These are phyloP conservation scores for Zelostemma sp. DNA, from an alignment of 1,140 invertebrate genomes.

Conservation along the genomic window DNA sequence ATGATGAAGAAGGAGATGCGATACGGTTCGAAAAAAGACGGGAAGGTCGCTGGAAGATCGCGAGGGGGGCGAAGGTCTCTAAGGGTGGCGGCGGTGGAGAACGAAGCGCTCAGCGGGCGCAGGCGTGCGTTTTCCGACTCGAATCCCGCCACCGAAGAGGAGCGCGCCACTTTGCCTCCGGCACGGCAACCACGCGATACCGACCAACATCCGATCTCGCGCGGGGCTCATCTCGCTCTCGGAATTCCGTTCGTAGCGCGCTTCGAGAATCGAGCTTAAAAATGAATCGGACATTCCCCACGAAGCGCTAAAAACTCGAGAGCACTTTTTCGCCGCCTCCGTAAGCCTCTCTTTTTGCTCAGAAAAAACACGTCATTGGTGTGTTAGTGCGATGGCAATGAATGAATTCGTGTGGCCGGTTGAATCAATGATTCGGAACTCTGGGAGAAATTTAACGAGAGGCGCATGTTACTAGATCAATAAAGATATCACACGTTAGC, in stretches of 20 bases:
- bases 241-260: conserved; percentile 2
- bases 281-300: too few relatives aligned
- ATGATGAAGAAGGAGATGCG: not conserved
- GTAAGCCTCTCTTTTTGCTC: too few relatives aligned
- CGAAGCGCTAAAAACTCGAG: too few relatives aligned
- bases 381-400: too few relatives aligned
- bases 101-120: conserved; percentile 47
- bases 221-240: conserved; percentile 18
- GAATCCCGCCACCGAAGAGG: conserved; percentile 66
- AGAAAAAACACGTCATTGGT: too few relatives aligned
- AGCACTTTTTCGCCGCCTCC: too few relatives aligned
- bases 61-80: conserved; percentile 26
- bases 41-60: not conserved
- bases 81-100: conserved; percentile 37
- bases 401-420: too few relatives aligned
- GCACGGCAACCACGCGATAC: conserved; percentile 66
- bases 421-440: too few relatives aligned
- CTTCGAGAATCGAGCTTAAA: too few relatives aligned
- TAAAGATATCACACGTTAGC: too few relatives aligned
- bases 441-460: too few relatives aligned
- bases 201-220: conserved; percentile 61
- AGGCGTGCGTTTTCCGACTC: conserved; percentile 62
- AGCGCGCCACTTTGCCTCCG: conserved; percentile 66
- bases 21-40: not conserved
- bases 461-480: too few relatives aligned